Evolutionary conservation across 2,888 invertebrate genomes (phyloP).

Genomic region (Gasteruption jaculator): DNA sequence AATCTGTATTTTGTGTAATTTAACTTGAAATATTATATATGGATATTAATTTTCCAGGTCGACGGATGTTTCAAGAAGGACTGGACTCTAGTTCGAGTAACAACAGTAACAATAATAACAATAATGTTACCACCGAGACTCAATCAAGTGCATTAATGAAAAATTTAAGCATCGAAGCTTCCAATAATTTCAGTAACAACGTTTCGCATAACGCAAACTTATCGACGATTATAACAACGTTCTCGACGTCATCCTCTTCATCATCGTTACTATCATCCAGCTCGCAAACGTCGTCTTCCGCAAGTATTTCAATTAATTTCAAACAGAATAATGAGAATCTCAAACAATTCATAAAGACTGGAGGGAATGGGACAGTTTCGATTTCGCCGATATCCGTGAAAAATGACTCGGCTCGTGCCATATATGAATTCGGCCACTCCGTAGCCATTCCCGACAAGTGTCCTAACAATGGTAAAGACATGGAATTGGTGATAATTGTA

Average conservation of each 20-base stretch:
- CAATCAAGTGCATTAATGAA: slow-evolving; percentile 18
- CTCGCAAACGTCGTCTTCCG: slow-evolving; percentile 27
- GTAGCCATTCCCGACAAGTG: slow-evolving; percentile 37
- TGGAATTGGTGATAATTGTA: slow-evolving; percentile 56
- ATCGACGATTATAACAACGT: slow-evolving; percentile 20
- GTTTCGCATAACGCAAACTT: slow-evolving; percentile 21
- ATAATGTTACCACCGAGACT: slow-evolving; percentile 26
- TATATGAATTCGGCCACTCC: slow-evolving; percentile 42
- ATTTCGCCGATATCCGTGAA: slow-evolving; percentile 52
- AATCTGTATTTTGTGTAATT: too few species aligned
- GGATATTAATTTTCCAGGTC: too few species aligned
- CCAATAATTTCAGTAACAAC: slow-evolving; percentile 8
- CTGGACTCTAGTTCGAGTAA: slow-evolving; percentile 20
- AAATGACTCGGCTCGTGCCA: slow-evolving; percentile 39
- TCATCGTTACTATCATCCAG: slow-evolving; percentile 9
- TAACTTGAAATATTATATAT: too few species aligned
- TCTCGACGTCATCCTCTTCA: slow-evolving; percentile 23
- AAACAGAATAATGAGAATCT: slow-evolving; percentile 22
- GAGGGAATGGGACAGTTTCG: slow-evolving; percentile 1
- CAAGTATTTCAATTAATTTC: slow-evolving; percentile 20
- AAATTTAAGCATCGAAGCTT: slow-evolving; percentile 27
- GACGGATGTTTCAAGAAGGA: slow-evolving; percentile 19
- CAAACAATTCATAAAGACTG: too few species aligned
- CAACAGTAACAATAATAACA: too few species aligned
- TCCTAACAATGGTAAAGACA: slow-evolving; percentile 46